A percentile compares a stretch with the other conserved stretches of the same genome.
Conservation (phyloP, 2,888 invertebrate genomes). For the Chydorus sphaericus region DNA sequence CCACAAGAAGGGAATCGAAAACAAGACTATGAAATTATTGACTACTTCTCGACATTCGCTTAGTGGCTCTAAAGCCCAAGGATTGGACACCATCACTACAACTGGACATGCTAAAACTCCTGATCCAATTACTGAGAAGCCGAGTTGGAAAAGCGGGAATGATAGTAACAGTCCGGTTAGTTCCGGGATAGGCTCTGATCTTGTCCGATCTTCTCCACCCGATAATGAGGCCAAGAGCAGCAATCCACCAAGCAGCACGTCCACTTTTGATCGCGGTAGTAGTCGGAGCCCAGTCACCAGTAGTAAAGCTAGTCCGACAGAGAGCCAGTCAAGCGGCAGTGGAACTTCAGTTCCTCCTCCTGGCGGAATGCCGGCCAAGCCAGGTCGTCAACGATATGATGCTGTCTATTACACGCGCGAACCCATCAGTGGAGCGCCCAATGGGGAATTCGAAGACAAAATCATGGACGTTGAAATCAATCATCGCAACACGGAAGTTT, state of each 20-base stretch:
- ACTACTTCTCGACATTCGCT: conserved; percentile 8
- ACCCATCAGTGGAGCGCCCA: conserved; percentile 56
- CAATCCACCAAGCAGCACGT: background rate
- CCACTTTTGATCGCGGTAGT: conserved; percentile 3
- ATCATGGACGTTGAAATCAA: conserved; percentile 50
- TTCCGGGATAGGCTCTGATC: conserved; percentile 1
- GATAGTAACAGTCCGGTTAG: background rate
- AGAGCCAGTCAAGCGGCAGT: conserved; percentile 6
- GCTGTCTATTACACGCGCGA: conserved; percentile 70
- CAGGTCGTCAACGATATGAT: conserved; percentile 43
- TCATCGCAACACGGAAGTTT: conserved; percentile 1
- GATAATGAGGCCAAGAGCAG: background rate
- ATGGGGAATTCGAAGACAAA: conserved; percentile 64
- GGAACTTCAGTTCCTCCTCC: background rate
- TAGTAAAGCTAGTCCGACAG: conserved; percentile 10
- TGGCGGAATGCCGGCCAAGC: background rate
- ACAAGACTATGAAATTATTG: conserved; percentile 6
- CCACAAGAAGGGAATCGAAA: conserved; percentile 7
- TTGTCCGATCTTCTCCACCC: background rate
- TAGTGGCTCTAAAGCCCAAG: background rate
- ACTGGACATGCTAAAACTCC: background rate
- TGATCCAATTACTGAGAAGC: background rate
- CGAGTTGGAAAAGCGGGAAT: background rate
- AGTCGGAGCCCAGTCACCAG: conserved; percentile 1
- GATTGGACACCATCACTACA: background rate